These are phyloP conservation scores for Coracias cyanogaster DNA, from an alignment of 2,797 vertebrate genomes.

Conservation along the genomic window DNA sequence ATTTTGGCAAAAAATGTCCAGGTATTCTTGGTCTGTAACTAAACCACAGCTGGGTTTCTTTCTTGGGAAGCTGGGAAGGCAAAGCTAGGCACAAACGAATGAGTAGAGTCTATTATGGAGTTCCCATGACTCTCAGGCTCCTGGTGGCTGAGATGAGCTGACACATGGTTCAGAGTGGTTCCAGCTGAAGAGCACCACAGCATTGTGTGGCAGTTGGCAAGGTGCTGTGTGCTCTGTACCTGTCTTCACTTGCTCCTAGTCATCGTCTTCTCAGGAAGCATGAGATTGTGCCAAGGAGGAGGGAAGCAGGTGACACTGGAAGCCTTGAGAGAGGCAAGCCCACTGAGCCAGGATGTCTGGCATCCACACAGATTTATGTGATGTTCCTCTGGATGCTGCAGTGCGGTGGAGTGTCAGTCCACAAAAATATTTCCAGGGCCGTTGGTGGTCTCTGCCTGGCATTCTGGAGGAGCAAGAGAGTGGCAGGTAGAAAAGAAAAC, in stretches of 20 bases:
- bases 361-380: fast-evolving
- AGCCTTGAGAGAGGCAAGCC: not conserved
- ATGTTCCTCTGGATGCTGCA: not conserved
- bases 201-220: fast-evolving
- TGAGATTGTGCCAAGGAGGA: fast-evolving
- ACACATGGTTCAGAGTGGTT: not conserved
- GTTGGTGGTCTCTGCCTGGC: not conserved
- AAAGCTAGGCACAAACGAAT: not conserved
- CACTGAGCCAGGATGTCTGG: not conserved
- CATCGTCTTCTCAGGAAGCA: not conserved
- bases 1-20: not conserved
- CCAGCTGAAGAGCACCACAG: not conserved
- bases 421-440: not conserved
- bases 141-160: not conserved
- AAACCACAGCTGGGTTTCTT: not conserved
- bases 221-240: not conserved
- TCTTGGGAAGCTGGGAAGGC: not conserved
- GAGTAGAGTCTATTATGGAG: not conserved
- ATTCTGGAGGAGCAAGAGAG: not conserved
- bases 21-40: not conserved
- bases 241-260: not conserved
- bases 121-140: not conserved
- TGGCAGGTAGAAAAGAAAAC: not conserved
- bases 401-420: not conserved
- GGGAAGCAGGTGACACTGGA: not conserved